Conservation (phyloP, 2,888 invertebrate genomes). For the Cheilosia impressa region DNA sequence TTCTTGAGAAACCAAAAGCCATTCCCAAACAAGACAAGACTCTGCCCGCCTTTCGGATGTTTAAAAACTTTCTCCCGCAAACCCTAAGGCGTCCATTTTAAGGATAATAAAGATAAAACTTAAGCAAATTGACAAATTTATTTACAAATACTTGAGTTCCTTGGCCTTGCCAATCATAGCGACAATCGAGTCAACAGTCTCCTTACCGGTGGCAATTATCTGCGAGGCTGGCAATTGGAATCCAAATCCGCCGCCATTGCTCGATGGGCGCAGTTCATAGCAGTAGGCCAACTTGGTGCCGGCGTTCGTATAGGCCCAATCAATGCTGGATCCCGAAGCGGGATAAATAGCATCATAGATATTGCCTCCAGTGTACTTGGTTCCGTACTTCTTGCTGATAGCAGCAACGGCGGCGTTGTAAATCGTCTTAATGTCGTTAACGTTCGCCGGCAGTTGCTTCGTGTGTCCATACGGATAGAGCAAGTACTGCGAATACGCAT, state of each 20-base stretch:
- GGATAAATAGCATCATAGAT: conserved; percentile 85
- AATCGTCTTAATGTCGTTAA: conserved; percentile 84
- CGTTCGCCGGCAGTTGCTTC: conserved; percentile 84
- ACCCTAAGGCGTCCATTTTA: no score
- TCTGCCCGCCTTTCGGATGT: no score
- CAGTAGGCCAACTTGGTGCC: conserved; percentile 78
- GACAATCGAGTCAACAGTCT: conserved; percentile 86
- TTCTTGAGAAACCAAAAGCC: no score
- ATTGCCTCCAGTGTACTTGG: conserved; percentile 86
- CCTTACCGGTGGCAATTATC: conserved; percentile 88
- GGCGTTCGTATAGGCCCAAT: conserved; percentile 88
- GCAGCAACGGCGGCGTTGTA: conserved; percentile 80
- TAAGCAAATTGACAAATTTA: no score
- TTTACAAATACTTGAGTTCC: conserved; percentile 77
- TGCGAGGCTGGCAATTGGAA: conserved; percentile 88
- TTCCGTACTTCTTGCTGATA: conserved; percentile 85
- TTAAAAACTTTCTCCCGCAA: no score
- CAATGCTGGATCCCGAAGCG: conserved; percentile 88
- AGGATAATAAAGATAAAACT: no score
- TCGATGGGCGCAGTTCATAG: conserved; percentile 85
- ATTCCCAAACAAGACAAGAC: no score
- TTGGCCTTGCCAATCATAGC: conserved; percentile 84
- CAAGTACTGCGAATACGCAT: conserved; percentile 90
- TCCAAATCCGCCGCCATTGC: conserved; percentile 85
- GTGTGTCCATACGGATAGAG: conserved; percentile 90